Percentiles rank a stretch among this genome's conserved stretches.
phyloP scores from a whole-genome alignment of 2,888 invertebrate species.

The Eristalinus sepulchralis region DNA sequence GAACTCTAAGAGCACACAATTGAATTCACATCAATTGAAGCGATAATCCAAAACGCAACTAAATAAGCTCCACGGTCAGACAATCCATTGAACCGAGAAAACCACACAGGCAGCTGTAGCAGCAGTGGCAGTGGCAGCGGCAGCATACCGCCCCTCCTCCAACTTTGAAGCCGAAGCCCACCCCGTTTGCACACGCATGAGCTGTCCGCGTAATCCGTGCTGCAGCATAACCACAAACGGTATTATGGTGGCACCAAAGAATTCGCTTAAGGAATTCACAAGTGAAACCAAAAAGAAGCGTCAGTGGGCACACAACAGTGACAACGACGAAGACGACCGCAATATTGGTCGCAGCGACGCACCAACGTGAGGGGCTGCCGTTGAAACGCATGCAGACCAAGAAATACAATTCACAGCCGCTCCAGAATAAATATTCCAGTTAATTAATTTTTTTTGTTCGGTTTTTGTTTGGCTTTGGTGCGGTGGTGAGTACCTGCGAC shows the following conservation, averaged over 20 bases:
- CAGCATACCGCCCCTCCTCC: neutral
- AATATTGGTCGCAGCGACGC: neutral
- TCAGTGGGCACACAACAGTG: constrained; percentile 7
- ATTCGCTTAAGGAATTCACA: constrained; percentile 51
- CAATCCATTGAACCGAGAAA: constrained; percentile 66
- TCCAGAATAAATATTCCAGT: constrained; percentile 59
- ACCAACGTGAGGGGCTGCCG: neutral
- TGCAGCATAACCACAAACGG: constrained; percentile 34
- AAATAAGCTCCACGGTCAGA: constrained; percentile 64
- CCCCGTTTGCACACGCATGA: constrained; percentile 1
- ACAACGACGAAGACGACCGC: constrained; percentile 10
- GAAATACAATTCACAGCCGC: constrained; percentile 47
- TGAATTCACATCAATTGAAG: constrained; percentile 70
- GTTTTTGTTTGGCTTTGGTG: neutral
- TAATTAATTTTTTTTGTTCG: constrained; percentile 56
- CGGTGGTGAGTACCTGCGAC: neutral
- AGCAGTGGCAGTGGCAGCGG: neutral
- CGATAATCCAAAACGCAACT: constrained; percentile 72
- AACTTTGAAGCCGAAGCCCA: neutral
- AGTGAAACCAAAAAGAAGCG: constrained; percentile 16
- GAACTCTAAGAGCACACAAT: constrained; percentile 53
- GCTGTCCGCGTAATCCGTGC: constrained; percentile 22
- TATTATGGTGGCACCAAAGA: constrained; percentile 45
- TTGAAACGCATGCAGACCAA: constrained; percentile 13
- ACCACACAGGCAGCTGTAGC: constrained; percentile 10